Evolutionary conservation across 2,888 invertebrate genomes (phyloP), one percentile per base, ranked within the genome.

Genomic region (Cephonodes hylas): DNA sequence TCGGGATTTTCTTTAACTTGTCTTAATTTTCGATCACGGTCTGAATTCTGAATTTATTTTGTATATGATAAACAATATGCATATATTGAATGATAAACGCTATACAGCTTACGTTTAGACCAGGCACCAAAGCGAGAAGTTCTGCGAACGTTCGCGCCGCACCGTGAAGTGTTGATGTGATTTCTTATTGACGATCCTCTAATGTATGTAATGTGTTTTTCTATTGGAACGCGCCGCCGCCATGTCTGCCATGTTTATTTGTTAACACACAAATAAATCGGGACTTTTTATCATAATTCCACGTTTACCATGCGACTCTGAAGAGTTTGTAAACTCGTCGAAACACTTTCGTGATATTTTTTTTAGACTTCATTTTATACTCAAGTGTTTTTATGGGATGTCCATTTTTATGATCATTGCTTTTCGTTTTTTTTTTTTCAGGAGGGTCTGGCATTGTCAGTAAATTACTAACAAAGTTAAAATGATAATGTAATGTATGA

Each of bases 131-230:
- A 67, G 66, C 67, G 63, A 66, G 63, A 69, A 71, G 67, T 73
- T 75, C 74, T 68, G 66, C 65, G 69, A 72, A 64, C 70, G 73
- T 70, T 71, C 65, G 64, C 65, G 71, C 71, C 66, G 64, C 58
- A 64, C 64, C 66, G 72, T 75, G 70, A 77, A 79, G 75, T 77
- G 75, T 65, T 74, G 75, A 76, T 75, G 73, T 78, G 77, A 80
- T 81, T 78, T 79, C 75, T 77, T 81, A 80, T 80, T 81, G 77
- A 81, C 73, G 74, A 73, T 68, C 64, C 42, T 31, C 65, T 75
- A 74, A 76, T 72, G 73, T 73, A 75, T 69, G 73, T 74, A 74
- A 80, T 72, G 71, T 75, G 71, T 74, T 81, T 74, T 75, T 75
- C 67, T 73, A 70, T 75, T 74, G 66, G 60, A 62, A 62, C 34